These are phyloP conservation scores for Oncorhynchus mykiss DNA, from an alignment of 2,113 vertebrate genomes.

Conservation along the genomic window DNA sequence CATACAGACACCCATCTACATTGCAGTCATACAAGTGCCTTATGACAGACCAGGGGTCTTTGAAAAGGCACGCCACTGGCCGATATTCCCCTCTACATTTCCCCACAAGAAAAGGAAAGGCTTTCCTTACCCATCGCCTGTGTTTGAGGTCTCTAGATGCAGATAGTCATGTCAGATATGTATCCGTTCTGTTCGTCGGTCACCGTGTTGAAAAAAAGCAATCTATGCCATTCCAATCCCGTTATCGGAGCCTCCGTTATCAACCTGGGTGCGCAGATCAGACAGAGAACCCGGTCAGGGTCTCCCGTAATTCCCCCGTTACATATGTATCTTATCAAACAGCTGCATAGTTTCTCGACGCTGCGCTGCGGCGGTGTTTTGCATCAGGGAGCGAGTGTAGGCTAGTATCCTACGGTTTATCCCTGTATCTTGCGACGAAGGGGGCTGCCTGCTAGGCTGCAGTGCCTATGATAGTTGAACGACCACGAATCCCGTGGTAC, in stretches of 20 bases:
- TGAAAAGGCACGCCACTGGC: background rate
- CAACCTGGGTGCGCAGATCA: constrained; percentile 21
- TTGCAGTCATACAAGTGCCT: background rate
- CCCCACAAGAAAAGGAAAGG: background rate
- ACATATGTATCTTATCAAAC: constrained; percentile 16
- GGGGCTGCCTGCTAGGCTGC: background rate
- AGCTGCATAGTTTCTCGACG: constrained; percentile 11
- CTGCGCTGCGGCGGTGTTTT: background rate
- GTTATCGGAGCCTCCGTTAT: background rate
- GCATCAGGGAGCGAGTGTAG: background rate
- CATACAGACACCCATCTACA: background rate
- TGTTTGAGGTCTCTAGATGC: constrained; percentile 54
- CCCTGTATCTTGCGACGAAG: background rate
- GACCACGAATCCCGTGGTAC: background rate
- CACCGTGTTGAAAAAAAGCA: constrained; percentile 12
- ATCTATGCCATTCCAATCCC: constrained; percentile 45
- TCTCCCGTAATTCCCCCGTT: background rate
- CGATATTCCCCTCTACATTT: background rate
- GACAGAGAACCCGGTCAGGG: constrained; percentile 9
- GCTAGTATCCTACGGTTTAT: background rate
- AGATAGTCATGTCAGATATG: constrained; percentile 62
- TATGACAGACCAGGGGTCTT: background rate
- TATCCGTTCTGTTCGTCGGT: constrained; percentile 41
- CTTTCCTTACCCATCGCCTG: constrained; percentile 72
- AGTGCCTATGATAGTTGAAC: too few relatives aligned